Percentiles rank a stretch among this genome's conserved stretches.
These are phyloP conservation scores for Laupala kohalensis DNA, from an alignment of 1,140 invertebrate genomes.

Conservation along the genomic window DNA sequence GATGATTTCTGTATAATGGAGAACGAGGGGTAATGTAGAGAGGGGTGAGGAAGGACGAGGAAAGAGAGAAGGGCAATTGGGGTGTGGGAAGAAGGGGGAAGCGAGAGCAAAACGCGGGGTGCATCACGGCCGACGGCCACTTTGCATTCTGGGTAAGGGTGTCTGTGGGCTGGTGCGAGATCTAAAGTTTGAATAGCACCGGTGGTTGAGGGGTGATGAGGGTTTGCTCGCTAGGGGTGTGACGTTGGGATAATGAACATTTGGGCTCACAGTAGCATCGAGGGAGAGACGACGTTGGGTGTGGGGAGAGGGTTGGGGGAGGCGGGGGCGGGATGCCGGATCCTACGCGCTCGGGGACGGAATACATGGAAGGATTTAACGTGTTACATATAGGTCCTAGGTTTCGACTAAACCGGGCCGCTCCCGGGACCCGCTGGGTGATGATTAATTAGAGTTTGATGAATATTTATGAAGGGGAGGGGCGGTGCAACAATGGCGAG, in stretches of 20 bases:
- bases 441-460: constrained; percentile 13
- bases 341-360: background rate
- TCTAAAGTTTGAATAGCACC: constrained; percentile 8
- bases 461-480: constrained; percentile 11
- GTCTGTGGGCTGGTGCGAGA: background rate
- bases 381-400: background rate
- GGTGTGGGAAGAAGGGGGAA: background rate
- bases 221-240: constrained; percentile 2
- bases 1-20: background rate
- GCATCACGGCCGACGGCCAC: constrained; percentile 5
- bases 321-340: background rate
- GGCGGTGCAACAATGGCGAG: constrained; percentile 3
- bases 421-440: background rate
- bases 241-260: constrained; percentile 8
- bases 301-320: background rate
- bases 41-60: background rate
- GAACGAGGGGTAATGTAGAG: background rate
- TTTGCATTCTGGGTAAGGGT: constrained; percentile 5
- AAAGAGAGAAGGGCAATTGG: too few species aligned
- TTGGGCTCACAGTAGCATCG: background rate
- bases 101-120: background rate
- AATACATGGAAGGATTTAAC: constrained; percentile 2
- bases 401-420: background rate
- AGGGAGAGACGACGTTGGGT: background rate
- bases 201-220: background rate